These are phyloP conservation scores for Leucoraja erinaceus DNA, from an alignment of 2,113 vertebrate species.

Conservation along the genomic window DNA sequence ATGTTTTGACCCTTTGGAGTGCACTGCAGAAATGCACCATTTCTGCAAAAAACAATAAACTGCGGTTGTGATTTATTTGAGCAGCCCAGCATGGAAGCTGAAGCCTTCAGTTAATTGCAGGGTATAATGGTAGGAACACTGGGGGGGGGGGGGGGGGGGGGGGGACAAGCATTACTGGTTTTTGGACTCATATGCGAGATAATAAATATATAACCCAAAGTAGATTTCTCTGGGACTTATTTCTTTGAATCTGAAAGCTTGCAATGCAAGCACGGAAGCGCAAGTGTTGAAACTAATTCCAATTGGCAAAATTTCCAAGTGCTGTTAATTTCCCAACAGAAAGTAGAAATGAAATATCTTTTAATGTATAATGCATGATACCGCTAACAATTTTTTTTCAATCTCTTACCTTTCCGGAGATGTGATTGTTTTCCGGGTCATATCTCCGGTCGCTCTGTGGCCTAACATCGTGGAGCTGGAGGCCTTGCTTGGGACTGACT, in stretches of 20 bases:
- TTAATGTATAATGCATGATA: neutral
- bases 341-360: constrained; percentile 27
- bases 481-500: too few relatives aligned
- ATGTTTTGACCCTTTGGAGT: neutral
- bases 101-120: constrained; percentile 18
- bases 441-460: too few relatives aligned
- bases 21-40: neutral
- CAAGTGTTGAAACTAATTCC: constrained; percentile 20
- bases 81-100: neutral
- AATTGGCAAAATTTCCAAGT: neutral
- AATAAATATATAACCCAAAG: constrained; percentile 30
- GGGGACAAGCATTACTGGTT: neutral
- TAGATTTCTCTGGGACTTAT: constrained; percentile 31
- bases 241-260: constrained; percentile 30
- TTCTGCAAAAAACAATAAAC: neutral
- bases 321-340: constrained; percentile 29
- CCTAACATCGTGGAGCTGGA: too few relatives aligned
- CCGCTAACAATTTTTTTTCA: neutral
- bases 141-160: too few relatives aligned
- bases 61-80: neutral
- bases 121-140: constrained; percentile 15
- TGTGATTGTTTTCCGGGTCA: too few relatives aligned
- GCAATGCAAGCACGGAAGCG: neutral
- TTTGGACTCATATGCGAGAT: constrained; percentile 22
- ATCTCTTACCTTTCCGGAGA: too few relatives aligned